Percentiles rank a stretch among this genome's conserved stretches.
These are phyloP conservation scores for Lagopus muta DNA, from an alignment of 2,113 vertebrate genomes.

Conservation along the genomic window DNA sequence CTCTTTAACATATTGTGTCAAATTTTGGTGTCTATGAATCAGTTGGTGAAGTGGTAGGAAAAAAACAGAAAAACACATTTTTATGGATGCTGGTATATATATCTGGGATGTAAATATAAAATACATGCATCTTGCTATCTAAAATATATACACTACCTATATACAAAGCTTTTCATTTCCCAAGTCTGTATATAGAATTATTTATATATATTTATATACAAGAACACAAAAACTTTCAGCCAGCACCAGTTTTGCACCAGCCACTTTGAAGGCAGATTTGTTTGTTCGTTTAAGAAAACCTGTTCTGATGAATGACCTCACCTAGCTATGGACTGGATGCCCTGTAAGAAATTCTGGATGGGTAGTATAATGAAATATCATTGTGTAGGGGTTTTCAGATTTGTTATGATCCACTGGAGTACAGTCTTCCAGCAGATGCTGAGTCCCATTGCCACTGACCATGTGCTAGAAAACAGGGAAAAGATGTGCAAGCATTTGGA, in stretches of 20 bases:
- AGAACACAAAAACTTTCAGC: not conserved
- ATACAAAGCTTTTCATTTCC: not conserved
- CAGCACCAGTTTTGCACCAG: not conserved
- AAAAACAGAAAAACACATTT: not conserved
- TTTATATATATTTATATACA: not conserved
- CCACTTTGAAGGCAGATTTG: not conserved
- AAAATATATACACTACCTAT: not conserved
- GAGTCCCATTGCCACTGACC: not conserved
- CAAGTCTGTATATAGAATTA: not conserved
- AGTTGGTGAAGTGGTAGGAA: not conserved
- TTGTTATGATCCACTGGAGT: not conserved
- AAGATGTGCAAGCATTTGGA: not conserved
- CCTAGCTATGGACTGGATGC: not conserved
- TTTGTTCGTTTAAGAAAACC: not conserved
- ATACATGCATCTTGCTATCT: not conserved
- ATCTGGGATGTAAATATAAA: not conserved
- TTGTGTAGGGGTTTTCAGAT: not conserved
- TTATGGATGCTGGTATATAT: not conserved
- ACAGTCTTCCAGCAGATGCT: not conserved
- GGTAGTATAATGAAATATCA: not conserved
- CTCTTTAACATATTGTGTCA: slow-evolving; percentile 8
- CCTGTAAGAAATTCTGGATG: not conserved
- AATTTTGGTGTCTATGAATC: slow-evolving; percentile 27
- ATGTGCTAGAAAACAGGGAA: not conserved
- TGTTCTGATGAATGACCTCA: not conserved